Conservation (phyloP, 2,888 invertebrate genomes). For the Eristalinus sepulchralis region DNA sequence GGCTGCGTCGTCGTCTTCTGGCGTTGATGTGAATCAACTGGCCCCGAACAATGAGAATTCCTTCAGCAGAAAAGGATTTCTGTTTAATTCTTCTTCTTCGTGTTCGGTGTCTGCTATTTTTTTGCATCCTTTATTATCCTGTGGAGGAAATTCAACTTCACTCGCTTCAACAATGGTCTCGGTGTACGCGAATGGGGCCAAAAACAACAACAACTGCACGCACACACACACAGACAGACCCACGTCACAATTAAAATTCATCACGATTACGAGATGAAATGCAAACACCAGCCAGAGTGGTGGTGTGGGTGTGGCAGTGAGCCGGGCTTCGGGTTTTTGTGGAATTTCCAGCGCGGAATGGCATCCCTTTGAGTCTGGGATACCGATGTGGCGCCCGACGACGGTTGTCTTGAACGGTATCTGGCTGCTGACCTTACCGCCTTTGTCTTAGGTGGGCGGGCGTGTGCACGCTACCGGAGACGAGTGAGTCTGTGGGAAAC, state of each 20-base stretch:
- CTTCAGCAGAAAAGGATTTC: conserved; percentile 21
- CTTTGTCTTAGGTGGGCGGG: not conserved
- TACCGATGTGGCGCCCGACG: not conserved
- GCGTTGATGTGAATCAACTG: conserved; percentile 67
- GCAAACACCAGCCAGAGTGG: conserved; percentile 51
- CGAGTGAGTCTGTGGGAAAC: not conserved
- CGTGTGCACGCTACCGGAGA: not conserved
- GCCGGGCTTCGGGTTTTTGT: not conserved
- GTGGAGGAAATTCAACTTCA: conserved; percentile 69
- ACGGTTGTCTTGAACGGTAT: not conserved
- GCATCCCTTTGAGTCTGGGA: conserved; percentile 13
- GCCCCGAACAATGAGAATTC: conserved; percentile 58
- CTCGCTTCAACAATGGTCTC: conserved; percentile 59
- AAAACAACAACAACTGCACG: conserved; percentile 1
- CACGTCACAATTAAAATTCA: conserved; percentile 71
- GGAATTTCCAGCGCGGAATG: conserved; percentile 28
- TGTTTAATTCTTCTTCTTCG: conserved; percentile 20
- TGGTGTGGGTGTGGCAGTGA: conserved; percentile 46
- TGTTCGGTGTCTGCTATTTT: not conserved
- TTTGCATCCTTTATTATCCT: conserved; percentile 49
- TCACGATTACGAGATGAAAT: conserved; percentile 68
- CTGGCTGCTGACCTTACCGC: not conserved
- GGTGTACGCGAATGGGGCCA: conserved; percentile 34
- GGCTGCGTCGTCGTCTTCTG: conserved; percentile 28
- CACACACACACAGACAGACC: conserved; percentile 37